Conservation (phyloP, 2,797 vertebrate genomes). For the Diplodus puntazzo region DNA sequence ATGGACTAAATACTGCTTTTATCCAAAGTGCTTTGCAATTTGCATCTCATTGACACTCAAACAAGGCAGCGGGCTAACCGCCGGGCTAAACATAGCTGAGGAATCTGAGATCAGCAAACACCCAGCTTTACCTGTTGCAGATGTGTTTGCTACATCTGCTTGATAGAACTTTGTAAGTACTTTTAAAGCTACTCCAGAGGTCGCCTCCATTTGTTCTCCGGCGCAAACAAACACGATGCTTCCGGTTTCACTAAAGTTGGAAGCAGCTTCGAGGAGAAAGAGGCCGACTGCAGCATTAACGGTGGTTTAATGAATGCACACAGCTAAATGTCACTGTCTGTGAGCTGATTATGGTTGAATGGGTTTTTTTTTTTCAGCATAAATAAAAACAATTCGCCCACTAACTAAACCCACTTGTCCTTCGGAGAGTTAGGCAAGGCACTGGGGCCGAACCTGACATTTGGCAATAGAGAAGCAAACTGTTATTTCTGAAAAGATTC, state of each 20-base stretch:
- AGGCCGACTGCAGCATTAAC: neutral
- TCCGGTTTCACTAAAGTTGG: no score
- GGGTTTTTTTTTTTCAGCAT: neutral
- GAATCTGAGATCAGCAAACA: neutral
- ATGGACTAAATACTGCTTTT: conserved; percentile 1
- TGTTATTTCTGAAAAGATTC: no score
- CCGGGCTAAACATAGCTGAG: neutral
- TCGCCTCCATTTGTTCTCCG: neutral
- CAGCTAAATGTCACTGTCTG: neutral
- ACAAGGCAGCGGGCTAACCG: neutral
- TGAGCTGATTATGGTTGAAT: neutral
- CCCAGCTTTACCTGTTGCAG: no score
- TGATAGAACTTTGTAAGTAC: neutral
- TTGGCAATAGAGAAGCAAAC: no score
- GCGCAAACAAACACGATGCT: neutral
- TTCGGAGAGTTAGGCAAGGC: no score
- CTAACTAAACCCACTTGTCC: no score
- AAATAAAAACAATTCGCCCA: neutral
- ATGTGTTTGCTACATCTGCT: neutral
- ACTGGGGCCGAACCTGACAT: no score
- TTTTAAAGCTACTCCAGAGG: neutral
- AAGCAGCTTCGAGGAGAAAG: neutral
- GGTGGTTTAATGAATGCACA: neutral
- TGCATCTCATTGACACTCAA: neutral
- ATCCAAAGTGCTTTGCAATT: conserved; percentile 12